phyloP scores from a whole-genome alignment of 2,888 invertebrate species.

The Hydraecia micacea region DNA sequence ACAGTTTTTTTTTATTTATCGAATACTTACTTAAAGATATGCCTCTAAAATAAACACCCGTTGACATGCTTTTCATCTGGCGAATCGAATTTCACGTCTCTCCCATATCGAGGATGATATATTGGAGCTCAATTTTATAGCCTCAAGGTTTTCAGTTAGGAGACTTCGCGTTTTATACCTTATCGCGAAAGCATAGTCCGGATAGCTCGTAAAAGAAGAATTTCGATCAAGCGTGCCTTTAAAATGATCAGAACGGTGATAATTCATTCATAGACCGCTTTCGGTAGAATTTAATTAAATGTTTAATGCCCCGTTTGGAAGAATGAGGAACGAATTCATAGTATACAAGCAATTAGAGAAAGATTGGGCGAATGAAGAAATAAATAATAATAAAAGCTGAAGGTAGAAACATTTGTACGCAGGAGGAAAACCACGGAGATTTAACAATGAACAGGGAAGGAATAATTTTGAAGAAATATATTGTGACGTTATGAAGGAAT shows the following conservation, averaged over 20 bases:
- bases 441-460: slow-evolving; percentile 1
- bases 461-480: slow-evolving; percentile 6
- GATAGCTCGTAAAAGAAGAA: neutral
- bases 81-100: slow-evolving; percentile 48
- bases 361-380: slow-evolving; percentile 12
- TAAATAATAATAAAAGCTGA: slow-evolving; percentile 6
- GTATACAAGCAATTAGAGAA: slow-evolving; percentile 13
- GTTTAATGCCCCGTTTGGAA: neutral
- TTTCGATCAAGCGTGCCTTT: neutral
- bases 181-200: slow-evolving; percentile 3
- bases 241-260: neutral
- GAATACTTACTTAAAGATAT: slow-evolving; percentile 6
- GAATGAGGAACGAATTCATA: neutral
- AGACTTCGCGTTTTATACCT: slow-evolving; percentile 19
- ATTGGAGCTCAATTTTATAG: slow-evolving; percentile 50
- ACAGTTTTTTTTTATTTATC: slow-evolving; percentile 33
- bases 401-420: neutral
- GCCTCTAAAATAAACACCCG: slow-evolving; percentile 56
- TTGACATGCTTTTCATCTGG: slow-evolving; percentile 38
- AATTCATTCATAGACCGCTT: neutral
- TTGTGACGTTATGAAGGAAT: neutral
- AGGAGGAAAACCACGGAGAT: slow-evolving; percentile 2
- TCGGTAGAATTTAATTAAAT: neutral
- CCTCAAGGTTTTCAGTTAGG: slow-evolving; percentile 25
- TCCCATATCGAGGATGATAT: slow-evolving; percentile 28